Conservation (phyloP, 1,140 invertebrate species). For the Hyles vespertilio region DNA sequence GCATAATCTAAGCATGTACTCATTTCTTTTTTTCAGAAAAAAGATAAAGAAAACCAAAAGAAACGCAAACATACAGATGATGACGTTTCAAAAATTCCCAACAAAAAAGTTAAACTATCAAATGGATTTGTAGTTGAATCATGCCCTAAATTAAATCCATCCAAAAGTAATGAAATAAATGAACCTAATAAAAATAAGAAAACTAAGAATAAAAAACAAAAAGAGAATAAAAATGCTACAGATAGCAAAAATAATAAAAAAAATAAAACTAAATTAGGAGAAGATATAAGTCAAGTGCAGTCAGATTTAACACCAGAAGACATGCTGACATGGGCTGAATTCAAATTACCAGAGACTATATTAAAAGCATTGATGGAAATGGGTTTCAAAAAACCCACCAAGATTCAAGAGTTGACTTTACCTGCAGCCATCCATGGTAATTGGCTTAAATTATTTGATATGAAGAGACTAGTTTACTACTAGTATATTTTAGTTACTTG, state of each 20-base stretch:
- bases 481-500: no score
- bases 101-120: constrained; percentile 50
- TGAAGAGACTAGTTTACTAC: no score
- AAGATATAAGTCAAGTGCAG: constrained; percentile 28
- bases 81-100: constrained; percentile 21
- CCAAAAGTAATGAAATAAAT: constrained; percentile 33
- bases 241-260: constrained; percentile 18
- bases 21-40: constrained; percentile 15
- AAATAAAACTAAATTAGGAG: constrained; percentile 45
- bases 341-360: constrained; percentile 83
- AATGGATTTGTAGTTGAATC: constrained; percentile 57
- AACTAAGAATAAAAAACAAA: constrained; percentile 22
- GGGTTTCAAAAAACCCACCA: constrained; percentile 88
- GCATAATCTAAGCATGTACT: neutral
- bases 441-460: constrained; percentile 2
- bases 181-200: constrained; percentile 22
- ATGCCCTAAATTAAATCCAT: constrained; percentile 41
- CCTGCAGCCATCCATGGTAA: constrained; percentile 90
- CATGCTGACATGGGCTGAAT: constrained; percentile 82
- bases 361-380: constrained; percentile 84
- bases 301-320: constrained; percentile 60
- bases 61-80: constrained; percentile 25
- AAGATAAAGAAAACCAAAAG: constrained; percentile 23
- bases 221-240: constrained; percentile 17
- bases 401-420: constrained; percentile 87